A percentile compares a stretch with the other conserved stretches of the same genome.
Conservation (phyloP, 2,888 invertebrate genomes). For the Aspidiotus destructor region DNA sequence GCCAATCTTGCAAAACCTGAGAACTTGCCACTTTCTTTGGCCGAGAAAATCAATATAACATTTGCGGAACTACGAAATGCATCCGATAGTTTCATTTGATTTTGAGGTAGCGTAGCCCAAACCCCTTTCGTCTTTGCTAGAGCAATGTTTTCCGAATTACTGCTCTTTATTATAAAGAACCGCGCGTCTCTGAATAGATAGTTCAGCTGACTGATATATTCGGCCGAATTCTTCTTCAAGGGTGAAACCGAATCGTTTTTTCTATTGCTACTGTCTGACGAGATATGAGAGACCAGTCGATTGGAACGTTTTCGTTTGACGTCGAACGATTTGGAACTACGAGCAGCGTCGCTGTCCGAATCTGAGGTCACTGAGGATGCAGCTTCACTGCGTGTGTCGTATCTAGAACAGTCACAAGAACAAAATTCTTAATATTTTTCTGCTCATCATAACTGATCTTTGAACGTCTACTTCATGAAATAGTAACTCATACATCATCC, state of each 20-base stretch:
- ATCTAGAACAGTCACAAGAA: conserved; percentile 40
- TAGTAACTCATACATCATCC: no score
- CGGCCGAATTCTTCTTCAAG: conserved; percentile 53
- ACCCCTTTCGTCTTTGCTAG: conserved; percentile 91
- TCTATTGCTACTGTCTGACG: conserved; percentile 41
- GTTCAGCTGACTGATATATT: conserved; percentile 79
- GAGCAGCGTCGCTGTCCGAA: conserved; percentile 49
- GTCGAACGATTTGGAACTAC: conserved; percentile 54
- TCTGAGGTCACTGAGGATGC: conserved; percentile 63
- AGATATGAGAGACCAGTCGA: conserved; percentile 44
- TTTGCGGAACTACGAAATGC: conserved; percentile 87
- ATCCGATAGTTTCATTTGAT: conserved; percentile 90
- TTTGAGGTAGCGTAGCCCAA: conserved; percentile 95
- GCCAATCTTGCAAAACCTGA: conserved; percentile 80
- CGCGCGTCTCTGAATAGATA: conserved; percentile 87
- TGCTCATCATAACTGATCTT: no score
- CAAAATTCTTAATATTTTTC: background rate
- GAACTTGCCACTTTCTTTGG: conserved; percentile 94
- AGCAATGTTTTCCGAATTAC: conserved; percentile 92
- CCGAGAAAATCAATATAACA: conserved; percentile 90
- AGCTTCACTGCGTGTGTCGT: conserved; percentile 80
- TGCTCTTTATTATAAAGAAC: conserved; percentile 95
- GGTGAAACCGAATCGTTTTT: conserved; percentile 40
- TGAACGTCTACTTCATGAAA: no score
- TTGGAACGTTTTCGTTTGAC: conserved; percentile 34